phyloP scores from a whole-genome alignment of 2,113 vertebrate species.

The Nibea albiflora region DNA sequence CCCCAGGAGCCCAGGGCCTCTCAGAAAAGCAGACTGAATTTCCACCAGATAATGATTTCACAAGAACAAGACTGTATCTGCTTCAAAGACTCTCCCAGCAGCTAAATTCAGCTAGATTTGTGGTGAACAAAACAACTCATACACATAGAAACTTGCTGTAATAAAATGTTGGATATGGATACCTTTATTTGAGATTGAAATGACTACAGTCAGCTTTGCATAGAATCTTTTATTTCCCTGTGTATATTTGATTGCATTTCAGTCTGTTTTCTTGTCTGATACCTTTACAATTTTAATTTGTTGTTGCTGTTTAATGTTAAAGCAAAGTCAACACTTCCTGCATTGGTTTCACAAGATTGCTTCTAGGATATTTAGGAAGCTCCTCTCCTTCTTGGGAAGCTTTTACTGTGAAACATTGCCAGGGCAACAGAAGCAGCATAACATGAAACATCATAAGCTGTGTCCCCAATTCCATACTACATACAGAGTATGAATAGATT shows the following conservation, averaged over 20 bases:
- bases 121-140: conserved; percentile 21
- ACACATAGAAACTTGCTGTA: neutral
- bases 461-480: neutral
- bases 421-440: neutral
- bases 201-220: neutral
- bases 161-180: neutral
- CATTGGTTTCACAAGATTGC: neutral
- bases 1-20: conserved; percentile 30
- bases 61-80: conserved; percentile 31
- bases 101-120: conserved; percentile 43
- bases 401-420: neutral
- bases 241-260: neutral
- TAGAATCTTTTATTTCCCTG: neutral
- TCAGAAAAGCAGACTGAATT: conserved; percentile 43
- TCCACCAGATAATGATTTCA: conserved; percentile 67
- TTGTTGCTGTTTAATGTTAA: neutral
- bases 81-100: conserved; percentile 41
- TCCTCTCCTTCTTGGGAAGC: neutral
- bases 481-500: no score
- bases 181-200: neutral
- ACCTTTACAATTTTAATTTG: neutral
- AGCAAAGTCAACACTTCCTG: neutral
- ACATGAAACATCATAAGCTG: neutral
- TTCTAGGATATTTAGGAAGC: neutral
- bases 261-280: neutral